These are phyloP conservation scores for Trichechus manatus DNA, from an alignment of 2,113 vertebrate species.

Conservation along the genomic window DNA sequence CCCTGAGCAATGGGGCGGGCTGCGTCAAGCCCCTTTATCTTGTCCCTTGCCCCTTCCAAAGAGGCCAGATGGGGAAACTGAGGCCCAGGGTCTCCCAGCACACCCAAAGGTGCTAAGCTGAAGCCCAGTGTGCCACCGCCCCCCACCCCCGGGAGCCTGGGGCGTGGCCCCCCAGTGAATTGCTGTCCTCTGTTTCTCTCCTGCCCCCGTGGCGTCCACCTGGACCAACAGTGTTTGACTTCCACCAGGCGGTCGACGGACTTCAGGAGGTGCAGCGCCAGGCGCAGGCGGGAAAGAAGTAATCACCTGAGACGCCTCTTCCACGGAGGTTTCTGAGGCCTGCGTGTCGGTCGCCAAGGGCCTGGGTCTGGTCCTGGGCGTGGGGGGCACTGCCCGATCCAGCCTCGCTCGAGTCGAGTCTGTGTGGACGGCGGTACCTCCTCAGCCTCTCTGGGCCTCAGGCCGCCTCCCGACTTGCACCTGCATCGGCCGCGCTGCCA, in stretches of 20 bases:
- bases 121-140: too few species aligned
- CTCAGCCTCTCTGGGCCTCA: too few species aligned
- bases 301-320: constrained; percentile 79
- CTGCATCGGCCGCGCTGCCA: too few species aligned
- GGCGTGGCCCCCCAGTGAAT: background rate
- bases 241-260: constrained; percentile 98
- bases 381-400: background rate
- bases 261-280: constrained; percentile 97
- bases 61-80: background rate
- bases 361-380: background rate
- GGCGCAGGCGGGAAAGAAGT: constrained; percentile 98
- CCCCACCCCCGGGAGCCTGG: background rate
- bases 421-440: too few species aligned
- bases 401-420: too few species aligned
- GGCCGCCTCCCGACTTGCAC: too few species aligned
- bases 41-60: too few species aligned
- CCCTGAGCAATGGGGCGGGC: too few species aligned
- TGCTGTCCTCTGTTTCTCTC: background rate
- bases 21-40: too few species aligned
- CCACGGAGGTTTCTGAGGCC: constrained; percentile 23
- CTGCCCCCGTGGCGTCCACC: background rate
- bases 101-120: too few species aligned
- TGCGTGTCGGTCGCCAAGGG: background rate
- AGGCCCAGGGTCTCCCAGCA: background rate
- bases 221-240: constrained; percentile 94